Conservation (phyloP, 2,888 invertebrate genomes). For the Abscondita cerata region DNA sequence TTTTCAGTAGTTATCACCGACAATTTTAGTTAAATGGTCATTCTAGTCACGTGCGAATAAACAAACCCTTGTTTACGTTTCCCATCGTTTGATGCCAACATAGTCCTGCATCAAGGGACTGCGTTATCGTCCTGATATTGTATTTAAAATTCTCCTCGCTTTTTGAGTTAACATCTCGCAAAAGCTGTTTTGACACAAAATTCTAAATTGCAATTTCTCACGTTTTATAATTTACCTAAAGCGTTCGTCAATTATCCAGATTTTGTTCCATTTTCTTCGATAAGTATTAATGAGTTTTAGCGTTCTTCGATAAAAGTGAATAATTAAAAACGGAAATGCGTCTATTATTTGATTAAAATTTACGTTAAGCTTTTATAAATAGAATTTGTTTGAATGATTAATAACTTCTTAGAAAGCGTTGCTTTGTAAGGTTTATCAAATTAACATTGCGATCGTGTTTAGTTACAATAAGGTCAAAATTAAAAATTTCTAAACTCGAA, state of each 20-base stretch:
- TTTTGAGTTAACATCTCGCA: slow-evolving; percentile 26
- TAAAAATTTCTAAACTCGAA: too few species aligned
- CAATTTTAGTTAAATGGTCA: slow-evolving; percentile 29
- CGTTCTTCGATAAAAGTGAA: neutral
- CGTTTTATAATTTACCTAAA: neutral
- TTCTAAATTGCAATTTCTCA: slow-evolving; percentile 1
- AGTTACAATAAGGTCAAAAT: too few species aligned
- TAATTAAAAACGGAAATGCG: too few species aligned
- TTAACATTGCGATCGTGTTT: too few species aligned
- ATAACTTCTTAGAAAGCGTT: too few species aligned
- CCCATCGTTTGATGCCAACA: slow-evolving; percentile 23
- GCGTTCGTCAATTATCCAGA: neutral
- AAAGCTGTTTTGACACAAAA: slow-evolving; percentile 19
- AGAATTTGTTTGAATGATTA: too few species aligned
- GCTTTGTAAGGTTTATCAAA: too few species aligned
- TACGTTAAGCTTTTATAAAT: too few species aligned
- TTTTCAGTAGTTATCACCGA: slow-evolving; percentile 23
- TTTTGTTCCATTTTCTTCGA: too few species aligned
- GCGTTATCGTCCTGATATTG: slow-evolving; percentile 31
- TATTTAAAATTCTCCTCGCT: slow-evolving; percentile 32
- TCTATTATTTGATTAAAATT: too few species aligned
- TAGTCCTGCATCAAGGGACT: slow-evolving; percentile 28
- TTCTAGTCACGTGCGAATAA: slow-evolving; percentile 38
- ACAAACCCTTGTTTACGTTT: slow-evolving; percentile 35
- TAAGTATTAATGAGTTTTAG: too few species aligned